These are phyloP conservation scores for Drosophila arawakana DNA, from an alignment of 1,140 invertebrate genomes.

Conservation along the genomic window DNA sequence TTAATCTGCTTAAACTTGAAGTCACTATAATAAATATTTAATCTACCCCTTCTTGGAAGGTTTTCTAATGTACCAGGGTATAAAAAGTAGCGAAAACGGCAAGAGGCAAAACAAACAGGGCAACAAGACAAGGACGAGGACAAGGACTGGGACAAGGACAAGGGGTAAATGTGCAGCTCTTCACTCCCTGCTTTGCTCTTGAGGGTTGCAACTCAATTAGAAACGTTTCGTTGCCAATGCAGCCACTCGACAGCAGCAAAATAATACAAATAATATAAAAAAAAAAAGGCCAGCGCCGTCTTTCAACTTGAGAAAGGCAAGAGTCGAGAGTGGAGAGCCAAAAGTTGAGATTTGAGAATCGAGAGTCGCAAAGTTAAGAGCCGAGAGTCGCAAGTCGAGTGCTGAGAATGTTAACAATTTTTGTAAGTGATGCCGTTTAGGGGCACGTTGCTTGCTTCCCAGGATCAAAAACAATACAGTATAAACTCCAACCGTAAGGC, in stretches of 20 bases:
- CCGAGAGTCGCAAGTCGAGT: conserved; percentile 7
- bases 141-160: neutral
- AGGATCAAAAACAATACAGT: conserved; percentile 17
- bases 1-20: too few species aligned
- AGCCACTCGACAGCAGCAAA: conserved; percentile 24
- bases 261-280: neutral
- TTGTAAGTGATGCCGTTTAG: conserved; percentile 77
- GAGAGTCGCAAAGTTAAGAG: neutral
- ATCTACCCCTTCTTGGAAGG: too few species aligned
- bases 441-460: conserved; percentile 54
- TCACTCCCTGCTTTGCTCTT: neutral
- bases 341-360: conserved; percentile 9
- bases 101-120: conserved; percentile 75
- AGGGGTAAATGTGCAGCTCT: neutral
- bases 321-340: neutral
- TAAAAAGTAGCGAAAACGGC: conserved; percentile 68
- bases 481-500: too few species aligned
- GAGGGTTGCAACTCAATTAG: conserved; percentile 53
- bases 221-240: conserved; percentile 37
- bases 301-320: conserved; percentile 18
- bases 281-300: conserved; percentile 15
- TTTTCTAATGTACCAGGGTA: neutral
- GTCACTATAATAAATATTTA: too few species aligned
- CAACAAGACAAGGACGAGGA: conserved; percentile 1
- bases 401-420: conserved; percentile 72